Evolutionary conservation across 2,113 vertebrate species (phyloP).

Genomic region (Taurulus bubalis): DNA sequence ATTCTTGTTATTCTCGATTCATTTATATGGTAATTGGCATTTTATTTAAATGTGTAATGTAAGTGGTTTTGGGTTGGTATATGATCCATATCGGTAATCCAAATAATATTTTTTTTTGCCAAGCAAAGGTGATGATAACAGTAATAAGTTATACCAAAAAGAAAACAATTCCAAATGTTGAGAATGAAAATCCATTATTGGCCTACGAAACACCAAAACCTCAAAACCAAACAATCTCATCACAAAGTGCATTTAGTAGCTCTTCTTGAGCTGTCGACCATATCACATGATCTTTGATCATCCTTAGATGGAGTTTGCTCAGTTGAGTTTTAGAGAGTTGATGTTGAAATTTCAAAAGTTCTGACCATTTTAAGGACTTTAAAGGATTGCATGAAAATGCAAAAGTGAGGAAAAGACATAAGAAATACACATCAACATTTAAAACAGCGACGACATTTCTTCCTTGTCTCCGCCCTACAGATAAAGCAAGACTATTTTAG

Average conservation of each 20-base stretch:
- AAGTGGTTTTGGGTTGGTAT: background rate
- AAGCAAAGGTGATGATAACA: background rate
- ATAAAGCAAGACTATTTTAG: slow-evolving; percentile 50
- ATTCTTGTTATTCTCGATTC: background rate
- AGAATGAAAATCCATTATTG: background rate
- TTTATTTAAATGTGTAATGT: background rate
- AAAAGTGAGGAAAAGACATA: background rate
- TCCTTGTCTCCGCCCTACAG: slow-evolving; percentile 15
- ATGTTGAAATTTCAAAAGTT: background rate
- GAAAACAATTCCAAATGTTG: background rate
- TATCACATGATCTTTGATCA: background rate
- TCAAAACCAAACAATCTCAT: background rate
- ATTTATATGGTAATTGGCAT: background rate
- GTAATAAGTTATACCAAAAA: background rate
- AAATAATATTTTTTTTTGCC: background rate
- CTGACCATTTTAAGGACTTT: background rate
- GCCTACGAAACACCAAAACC: background rate
- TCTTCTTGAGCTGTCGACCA: background rate
- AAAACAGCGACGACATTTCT: background rate
- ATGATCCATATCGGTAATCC: background rate
- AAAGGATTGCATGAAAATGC: background rate
- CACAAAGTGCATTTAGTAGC: background rate
- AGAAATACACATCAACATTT: background rate
- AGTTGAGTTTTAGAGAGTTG: background rate
- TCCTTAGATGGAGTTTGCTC: background rate